phyloP scores from a whole-genome alignment of 2,113 vertebrate species.

The Notiomystis cincta region DNA sequence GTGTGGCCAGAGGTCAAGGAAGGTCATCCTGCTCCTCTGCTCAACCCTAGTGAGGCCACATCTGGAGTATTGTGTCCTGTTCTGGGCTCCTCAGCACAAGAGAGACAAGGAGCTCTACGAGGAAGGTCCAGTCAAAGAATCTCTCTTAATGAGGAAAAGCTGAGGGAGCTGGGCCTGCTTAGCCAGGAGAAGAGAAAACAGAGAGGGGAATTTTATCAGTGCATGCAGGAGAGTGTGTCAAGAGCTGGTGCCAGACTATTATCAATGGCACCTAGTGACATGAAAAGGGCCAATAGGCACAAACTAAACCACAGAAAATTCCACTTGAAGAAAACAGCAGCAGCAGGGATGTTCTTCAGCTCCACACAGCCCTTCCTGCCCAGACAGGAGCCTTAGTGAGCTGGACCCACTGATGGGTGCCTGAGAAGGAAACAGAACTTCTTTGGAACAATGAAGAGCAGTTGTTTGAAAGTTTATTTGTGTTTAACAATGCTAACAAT shows the following conservation, averaged over 20 bases:
- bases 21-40: no score
- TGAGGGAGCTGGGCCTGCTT: not conserved
- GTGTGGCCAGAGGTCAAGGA: no score
- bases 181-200: not conserved
- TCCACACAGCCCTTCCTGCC: not conserved
- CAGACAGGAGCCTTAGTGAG: fast-evolving
- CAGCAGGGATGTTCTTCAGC: not conserved
- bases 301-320: not conserved
- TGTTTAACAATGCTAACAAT: not conserved
- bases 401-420: not conserved
- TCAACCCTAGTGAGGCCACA: not conserved
- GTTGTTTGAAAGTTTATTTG: not conserved
- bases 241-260: not conserved
- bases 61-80: not conserved
- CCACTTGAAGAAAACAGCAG: not conserved
- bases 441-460: not conserved
- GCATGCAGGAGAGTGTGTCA: fast-evolving
- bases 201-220: not conserved
- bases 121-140: not conserved
- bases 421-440: not conserved
- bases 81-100: not conserved
- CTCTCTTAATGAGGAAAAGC: not conserved
- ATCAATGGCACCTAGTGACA: not conserved
- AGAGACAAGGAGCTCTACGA: not conserved
- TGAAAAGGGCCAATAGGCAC: not conserved